phyloP scores from a whole-genome alignment of 2,113 vertebrate species.

The Phylloscopus trochilus region DNA sequence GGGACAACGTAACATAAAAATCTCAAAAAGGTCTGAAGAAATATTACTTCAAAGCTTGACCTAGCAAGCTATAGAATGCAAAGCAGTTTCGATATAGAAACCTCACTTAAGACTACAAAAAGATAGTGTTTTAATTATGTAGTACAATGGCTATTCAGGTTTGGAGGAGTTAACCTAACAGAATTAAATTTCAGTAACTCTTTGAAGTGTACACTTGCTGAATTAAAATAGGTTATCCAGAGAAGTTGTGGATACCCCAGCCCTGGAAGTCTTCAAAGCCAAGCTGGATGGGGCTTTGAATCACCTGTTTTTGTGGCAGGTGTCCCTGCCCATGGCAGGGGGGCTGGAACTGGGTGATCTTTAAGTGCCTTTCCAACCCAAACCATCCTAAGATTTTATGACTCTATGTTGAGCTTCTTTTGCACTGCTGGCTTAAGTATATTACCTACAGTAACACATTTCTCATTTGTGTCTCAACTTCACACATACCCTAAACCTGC shows the following conservation, averaged over 20 bases:
- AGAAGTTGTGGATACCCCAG: neutral
- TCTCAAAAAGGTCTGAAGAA: neutral
- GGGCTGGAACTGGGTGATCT: neutral
- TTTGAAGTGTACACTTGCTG: neutral
- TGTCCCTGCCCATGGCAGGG: too few species aligned
- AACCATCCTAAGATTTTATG: neutral
- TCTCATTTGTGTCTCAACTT: neutral
- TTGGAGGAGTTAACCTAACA: neutral
- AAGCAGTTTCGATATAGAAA: neutral
- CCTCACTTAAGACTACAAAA: neutral
- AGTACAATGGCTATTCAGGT: neutral
- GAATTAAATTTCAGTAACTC: neutral
- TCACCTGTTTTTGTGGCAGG: neutral
- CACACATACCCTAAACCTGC: neutral
- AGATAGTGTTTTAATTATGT: neutral
- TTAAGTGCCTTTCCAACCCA: neutral
- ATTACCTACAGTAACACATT: neutral
- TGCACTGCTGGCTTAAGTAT: neutral
- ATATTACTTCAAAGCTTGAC: neutral
- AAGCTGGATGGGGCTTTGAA: neutral
- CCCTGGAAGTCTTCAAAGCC: neutral
- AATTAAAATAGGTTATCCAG: neutral
- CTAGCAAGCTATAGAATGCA: neutral
- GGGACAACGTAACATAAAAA: neutral
- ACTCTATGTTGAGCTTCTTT: neutral